phyloP scores from a whole-genome alignment of 2,888 invertebrate species.

The Fragum fragum region DNA sequence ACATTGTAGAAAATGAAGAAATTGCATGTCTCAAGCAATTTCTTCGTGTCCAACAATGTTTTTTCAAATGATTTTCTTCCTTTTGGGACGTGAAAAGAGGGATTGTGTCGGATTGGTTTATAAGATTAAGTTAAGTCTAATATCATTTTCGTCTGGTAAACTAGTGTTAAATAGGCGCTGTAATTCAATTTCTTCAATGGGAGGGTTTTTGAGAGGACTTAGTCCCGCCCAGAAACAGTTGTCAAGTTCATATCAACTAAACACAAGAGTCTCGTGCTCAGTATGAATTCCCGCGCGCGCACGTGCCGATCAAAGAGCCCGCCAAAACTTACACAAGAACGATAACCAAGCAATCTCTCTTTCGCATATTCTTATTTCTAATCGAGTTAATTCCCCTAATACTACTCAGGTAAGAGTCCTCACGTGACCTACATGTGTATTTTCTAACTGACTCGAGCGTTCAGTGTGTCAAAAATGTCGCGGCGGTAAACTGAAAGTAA shows the following conservation, averaged over 20 bases:
- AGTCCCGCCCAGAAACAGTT: not conserved
- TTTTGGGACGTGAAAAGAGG: too few relatives aligned
- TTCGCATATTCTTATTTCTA: too few relatives aligned
- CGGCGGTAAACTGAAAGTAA: constrained; percentile 12
- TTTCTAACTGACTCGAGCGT: constrained; percentile 16
- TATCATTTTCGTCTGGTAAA: too few relatives aligned
- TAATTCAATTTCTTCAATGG: too few relatives aligned
- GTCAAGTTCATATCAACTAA: not conserved
- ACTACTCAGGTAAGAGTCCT: constrained; percentile 10
- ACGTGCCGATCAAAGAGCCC: not conserved
- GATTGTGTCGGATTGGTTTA: too few relatives aligned
- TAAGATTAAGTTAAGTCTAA: too few relatives aligned
- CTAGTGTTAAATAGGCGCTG: too few relatives aligned
- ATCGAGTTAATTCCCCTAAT: constrained; percentile 5
- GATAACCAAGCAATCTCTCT: not conserved
- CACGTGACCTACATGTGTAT: constrained; percentile 31
- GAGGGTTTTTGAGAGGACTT: too few relatives aligned
- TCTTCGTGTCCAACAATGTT: too few relatives aligned
- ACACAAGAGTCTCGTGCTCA: not conserved
- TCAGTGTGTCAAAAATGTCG: constrained; percentile 27
- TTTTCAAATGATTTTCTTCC: too few relatives aligned
- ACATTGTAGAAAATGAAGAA: too few relatives aligned
- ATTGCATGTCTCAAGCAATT: too few relatives aligned
- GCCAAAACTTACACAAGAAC: not conserved
- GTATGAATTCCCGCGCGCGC: not conserved